Base-by-base conservation (phyloP, 2,113 vertebrate genomes). In the Oncorhynchus tshawytscha region DNA sequence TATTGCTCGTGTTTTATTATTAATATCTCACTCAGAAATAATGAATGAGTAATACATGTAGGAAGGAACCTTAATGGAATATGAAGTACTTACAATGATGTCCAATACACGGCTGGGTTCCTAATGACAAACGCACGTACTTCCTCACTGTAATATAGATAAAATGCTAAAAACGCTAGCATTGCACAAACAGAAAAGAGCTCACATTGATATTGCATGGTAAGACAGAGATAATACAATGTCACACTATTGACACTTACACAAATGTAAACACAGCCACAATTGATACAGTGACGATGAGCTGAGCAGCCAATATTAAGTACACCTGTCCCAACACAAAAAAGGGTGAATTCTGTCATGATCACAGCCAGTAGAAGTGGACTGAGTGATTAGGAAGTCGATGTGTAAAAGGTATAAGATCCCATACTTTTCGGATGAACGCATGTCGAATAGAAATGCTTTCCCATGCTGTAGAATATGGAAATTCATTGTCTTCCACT, bases 391-490 rank as follows among this genome's bases (percentile, higher is more conserved):
- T 15, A 18, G 12, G 51, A n/a, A 66, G 27, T 39, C 31, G 59
- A 2, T 7, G 5, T 64, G 8, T 34, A 48, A 18, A n/a, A 74
- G 7, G 60, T 22, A 6, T 9, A 29, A 3, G 25, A 15, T 34
- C 22, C 29, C 81, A 82, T 77, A 93, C 97, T 93, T 97, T 98
- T 78, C 94, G 93, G 78, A 99, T 96, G 85, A 98, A 99, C 25
- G 87, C 65, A 1, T 99, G 97, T 2, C 97, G 91, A 71, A 98
- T 81, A 65, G 92, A 93, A 73, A 72, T 92, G 88, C 95, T 94
- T 0, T 96, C 95, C 95, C 95, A 97, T n/a, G 72, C 1, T 1
- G 88, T 88, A 3, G 72, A 79, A 0, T 81, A 39, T 0, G 87
- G 84, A 7, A 92, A 89, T 11, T 65, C 90, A 8, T 94, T 94